Evolutionary conservation across 1,140 invertebrate genomes (phyloP), one percentile per base, ranked within the genome.

Genomic region (Zaprionus ghesquierei): DNA sequence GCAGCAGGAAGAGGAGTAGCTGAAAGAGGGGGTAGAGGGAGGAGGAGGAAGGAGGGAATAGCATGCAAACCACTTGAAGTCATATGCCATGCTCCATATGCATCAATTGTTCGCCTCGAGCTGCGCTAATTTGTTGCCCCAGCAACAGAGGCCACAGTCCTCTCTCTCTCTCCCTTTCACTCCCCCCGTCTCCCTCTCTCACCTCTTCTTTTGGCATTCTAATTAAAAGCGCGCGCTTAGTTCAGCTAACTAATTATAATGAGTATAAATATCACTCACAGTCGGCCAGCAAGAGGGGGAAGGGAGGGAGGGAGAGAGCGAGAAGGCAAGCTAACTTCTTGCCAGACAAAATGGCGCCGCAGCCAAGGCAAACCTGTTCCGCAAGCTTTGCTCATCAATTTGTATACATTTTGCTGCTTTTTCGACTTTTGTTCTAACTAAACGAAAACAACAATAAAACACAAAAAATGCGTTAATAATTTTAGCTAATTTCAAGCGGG

Each of bases 321-420:
- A 35, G 33, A 5, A 6, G 20, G 18, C 3, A 55, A 38, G 8
- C 1, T 18, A n/a, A 5, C 1, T 56, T 3, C 49, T 27, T 13
- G 54, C 38, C 51, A 82, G 82, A 86, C 84, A 79, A 89, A 82
- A 82, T 82, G 82, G 79, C 84, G 65, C 79, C 72, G 66, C 20
- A 77, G 69, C 80, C 77, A 87, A 71, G 60, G 69, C n/a, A 82
- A 79, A 84, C 79, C 66, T 71, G 69, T 87, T 73, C 27, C 3
- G 27, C 27, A 9, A 5, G 27, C 27, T 8, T 6, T 27, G 27
- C 35, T n/a, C 35, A 8, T 41, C 6, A 41, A 41, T 41, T 41
- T 41, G 35, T 6, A 41, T 41, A 5, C 15, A 41, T 41, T 41
- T 41, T 5, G n/a, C n/a, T 15, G n/a, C n/a, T 38, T n/a, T 6